A percentile compares a stretch with the other conserved stretches of the same genome.
These are phyloP conservation scores for Eubasilissa splendida DNA, from an alignment of 2,888 invertebrate species.

Conservation along the genomic window DNA sequence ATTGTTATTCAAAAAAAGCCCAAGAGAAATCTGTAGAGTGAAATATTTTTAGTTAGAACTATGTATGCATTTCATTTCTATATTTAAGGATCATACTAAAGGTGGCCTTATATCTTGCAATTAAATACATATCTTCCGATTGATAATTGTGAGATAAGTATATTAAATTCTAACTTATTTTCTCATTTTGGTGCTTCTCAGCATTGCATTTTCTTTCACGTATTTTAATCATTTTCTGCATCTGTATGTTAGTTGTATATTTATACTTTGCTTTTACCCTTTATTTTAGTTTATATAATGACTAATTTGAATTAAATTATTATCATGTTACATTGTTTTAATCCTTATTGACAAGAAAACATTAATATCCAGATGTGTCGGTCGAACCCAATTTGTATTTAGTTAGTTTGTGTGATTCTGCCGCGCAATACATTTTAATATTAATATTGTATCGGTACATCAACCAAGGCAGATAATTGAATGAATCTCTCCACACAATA, in stretches of 20 bases:
- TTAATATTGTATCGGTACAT: not conserved
- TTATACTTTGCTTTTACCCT: slow-evolving; percentile 46
- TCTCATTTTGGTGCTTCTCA: slow-evolving; percentile 46
- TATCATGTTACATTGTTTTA: slow-evolving; percentile 39
- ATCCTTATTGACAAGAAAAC: slow-evolving; percentile 39
- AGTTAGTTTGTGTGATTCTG: slow-evolving; percentile 32
- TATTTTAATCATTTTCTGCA: slow-evolving; percentile 45
- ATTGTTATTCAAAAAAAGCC: not conserved
- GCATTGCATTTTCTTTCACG: slow-evolving; percentile 49
- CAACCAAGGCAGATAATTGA: slow-evolving; percentile 35
- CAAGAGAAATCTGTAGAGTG: not conserved
- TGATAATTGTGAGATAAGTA: slow-evolving; percentile 38
- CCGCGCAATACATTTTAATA: not conserved
- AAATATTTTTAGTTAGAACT: slow-evolving; percentile 11
- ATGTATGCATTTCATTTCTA: slow-evolving; percentile 42
- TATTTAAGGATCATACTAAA: slow-evolving; percentile 39
- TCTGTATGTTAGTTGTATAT: slow-evolving; percentile 48
- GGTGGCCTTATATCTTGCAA: slow-evolving; percentile 53
- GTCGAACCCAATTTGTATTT: not conserved
- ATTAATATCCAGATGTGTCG: slow-evolving; percentile 11
- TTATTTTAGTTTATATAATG: slow-evolving; percentile 45
- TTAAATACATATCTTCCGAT: slow-evolving; percentile 45
- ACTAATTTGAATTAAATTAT: slow-evolving; percentile 49
- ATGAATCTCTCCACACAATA: slow-evolving; percentile 24
- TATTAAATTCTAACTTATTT: slow-evolving; percentile 29